These are phyloP conservation scores for Diglossa brunneiventris DNA, from an alignment of 2,113 vertebrate genomes.

Conservation along the genomic window DNA sequence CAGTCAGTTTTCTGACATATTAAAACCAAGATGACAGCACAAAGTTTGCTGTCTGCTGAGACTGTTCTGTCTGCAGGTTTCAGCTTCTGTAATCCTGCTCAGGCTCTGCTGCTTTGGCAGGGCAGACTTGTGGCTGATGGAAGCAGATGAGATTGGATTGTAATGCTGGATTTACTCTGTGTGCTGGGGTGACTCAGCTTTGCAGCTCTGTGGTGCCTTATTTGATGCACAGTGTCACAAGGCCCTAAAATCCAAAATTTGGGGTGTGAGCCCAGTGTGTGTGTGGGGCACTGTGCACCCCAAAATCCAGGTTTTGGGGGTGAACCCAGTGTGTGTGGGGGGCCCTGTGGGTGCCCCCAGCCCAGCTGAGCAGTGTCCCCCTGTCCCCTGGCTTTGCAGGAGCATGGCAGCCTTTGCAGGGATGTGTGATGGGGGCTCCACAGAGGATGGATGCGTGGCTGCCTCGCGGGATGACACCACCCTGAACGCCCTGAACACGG, in stretches of 20 bases:
- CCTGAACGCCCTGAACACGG: conserved; percentile 96
- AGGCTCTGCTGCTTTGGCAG: not conserved
- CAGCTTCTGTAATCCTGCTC: not conserved
- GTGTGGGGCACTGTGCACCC: too few relatives aligned
- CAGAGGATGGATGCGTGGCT: conserved; percentile 95
- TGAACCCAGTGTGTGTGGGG: rapidly evolving
- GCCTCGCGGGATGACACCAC: conserved; percentile 98
- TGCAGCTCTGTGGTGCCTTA: not conserved
- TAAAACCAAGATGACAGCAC: not conserved
- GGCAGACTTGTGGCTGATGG: not conserved
- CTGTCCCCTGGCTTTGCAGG: conserved; percentile 67
- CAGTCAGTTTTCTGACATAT: not conserved
- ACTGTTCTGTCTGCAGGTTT: not conserved
- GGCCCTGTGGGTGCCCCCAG: not conserved
- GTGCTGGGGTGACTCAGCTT: not conserved
- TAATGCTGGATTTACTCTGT: not conserved
- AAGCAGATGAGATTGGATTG: not conserved
- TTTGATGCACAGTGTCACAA: rapidly evolving
- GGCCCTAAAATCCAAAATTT: not conserved
- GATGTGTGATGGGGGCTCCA: conserved; percentile 98
- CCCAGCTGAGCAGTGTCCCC: not conserved
- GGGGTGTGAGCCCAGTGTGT: not conserved
- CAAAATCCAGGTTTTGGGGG: too few relatives aligned
- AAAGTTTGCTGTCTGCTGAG: not conserved
- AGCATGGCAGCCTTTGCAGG: conserved; percentile 99